Conservation (phyloP, 2,797 vertebrate genomes). For the Phoebastria nigripes region DNA sequence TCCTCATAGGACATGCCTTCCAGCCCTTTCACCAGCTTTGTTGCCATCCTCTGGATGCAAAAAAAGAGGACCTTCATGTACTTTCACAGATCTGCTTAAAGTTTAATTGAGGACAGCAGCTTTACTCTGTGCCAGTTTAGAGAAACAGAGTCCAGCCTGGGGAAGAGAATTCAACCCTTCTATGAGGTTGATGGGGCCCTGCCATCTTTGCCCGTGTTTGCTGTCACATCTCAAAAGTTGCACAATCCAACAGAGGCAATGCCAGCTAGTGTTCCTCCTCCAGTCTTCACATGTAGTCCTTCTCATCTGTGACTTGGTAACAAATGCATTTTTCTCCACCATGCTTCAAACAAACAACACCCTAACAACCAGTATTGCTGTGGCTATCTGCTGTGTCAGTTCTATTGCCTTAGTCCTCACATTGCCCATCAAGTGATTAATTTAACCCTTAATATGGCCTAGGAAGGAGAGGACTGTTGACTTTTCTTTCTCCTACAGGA, state of each 20-base stretch:
- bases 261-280: neutral
- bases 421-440: neutral
- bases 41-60: neutral
- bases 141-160: neutral
- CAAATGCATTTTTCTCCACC: neutral
- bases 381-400: neutral
- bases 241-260: neutral
- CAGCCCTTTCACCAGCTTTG: neutral
- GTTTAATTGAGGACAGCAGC: neutral
- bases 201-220: neutral
- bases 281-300: neutral
- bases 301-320: neutral
- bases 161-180: neutral
- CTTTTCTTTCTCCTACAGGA: neutral
- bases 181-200: neutral
- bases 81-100: neutral
- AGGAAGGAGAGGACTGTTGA: neutral
- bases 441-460: neutral
- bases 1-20: neutral
- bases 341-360: neutral
- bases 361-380: rapidly evolving
- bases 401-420: neutral
- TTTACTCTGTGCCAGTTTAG: neutral
- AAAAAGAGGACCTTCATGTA: neutral
- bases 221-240: neutral